phyloP scores from a whole-genome alignment of 2,888 invertebrate genomes.

The Sympetrum striolatum region DNA sequence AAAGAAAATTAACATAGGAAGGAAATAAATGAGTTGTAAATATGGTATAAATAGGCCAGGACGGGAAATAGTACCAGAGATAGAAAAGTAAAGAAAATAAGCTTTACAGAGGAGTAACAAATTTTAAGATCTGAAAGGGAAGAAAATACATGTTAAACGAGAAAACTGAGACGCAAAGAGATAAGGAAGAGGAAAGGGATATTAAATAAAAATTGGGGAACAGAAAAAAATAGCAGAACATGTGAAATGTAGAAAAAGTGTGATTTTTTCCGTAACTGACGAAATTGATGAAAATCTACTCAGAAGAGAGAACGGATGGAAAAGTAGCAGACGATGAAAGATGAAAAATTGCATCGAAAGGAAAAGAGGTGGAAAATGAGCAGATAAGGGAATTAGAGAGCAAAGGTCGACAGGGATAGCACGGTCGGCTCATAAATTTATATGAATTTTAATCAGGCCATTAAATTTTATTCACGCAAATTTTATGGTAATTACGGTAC shows the following conservation, averaged over 20 bases:
- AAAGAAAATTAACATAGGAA: not conserved
- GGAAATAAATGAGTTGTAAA: not conserved
- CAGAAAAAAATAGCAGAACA: too few species aligned
- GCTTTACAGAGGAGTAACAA: not conserved
- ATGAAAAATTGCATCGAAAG: too few species aligned
- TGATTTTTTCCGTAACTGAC: too few species aligned
- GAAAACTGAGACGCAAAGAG: not conserved
- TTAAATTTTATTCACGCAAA: too few species aligned
- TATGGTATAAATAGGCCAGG: not conserved
- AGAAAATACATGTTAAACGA: not conserved
- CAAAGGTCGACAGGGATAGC: not conserved
- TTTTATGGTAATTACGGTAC: too few species aligned
- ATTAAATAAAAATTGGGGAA: too few species aligned
- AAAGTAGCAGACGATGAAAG: too few species aligned
- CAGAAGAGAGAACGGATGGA: too few species aligned
- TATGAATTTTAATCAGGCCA: too few species aligned
- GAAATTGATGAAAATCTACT: too few species aligned
- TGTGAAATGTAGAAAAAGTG: too few species aligned
- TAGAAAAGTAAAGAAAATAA: not conserved
- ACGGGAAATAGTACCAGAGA: not conserved
- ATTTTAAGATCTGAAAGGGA: not conserved
- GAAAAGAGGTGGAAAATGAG: not conserved
- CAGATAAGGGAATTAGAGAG: not conserved
- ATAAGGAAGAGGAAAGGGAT: not conserved
- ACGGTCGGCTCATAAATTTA: too few species aligned